Conservation (phyloP, 2,113 vertebrate species). For the Ictalurus punctatus region DNA sequence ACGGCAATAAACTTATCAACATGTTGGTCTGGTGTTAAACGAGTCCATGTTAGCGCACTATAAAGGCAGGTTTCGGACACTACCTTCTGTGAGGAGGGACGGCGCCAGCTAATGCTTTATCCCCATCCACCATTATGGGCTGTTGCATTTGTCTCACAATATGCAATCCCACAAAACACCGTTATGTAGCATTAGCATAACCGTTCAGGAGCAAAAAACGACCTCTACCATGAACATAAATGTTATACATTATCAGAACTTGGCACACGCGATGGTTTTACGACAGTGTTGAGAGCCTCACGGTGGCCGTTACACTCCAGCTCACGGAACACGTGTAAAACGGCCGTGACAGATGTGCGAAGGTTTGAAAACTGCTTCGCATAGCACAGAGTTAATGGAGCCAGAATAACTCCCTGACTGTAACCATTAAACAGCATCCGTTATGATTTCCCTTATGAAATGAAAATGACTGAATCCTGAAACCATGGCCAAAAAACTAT, state of each 20-base stretch:
- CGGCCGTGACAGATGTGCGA: conserved; percentile 44
- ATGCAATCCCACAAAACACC: conserved; percentile 49
- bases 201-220: conserved; percentile 38
- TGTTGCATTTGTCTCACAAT: conserved; percentile 31
- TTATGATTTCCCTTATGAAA: conserved; percentile 16
- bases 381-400: conserved; percentile 47
- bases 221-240: not conserved
- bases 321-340: conserved; percentile 25
- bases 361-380: conserved; percentile 35
- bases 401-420: conserved; percentile 29
- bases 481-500: not conserved
- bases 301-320: not conserved
- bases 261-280: not conserved
- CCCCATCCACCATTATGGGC: not conserved
- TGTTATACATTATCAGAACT: conserved; percentile 11
- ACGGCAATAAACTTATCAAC: conserved; percentile 12
- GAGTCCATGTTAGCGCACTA: not conserved
- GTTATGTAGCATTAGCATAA: conserved; percentile 49
- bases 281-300: not conserved
- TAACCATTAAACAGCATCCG: conserved; percentile 31
- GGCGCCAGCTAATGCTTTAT: conserved; percentile 39
- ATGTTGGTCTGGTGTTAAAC: conserved; percentile 21
- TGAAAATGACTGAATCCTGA: not conserved
- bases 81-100: conserved; percentile 46
- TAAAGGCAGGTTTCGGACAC: conserved; percentile 15